Evolutionary conservation across 1,140 invertebrate genomes (phyloP), one percentile per base, ranked within the genome.

Genomic region (Dreissena polymorpha): DNA sequence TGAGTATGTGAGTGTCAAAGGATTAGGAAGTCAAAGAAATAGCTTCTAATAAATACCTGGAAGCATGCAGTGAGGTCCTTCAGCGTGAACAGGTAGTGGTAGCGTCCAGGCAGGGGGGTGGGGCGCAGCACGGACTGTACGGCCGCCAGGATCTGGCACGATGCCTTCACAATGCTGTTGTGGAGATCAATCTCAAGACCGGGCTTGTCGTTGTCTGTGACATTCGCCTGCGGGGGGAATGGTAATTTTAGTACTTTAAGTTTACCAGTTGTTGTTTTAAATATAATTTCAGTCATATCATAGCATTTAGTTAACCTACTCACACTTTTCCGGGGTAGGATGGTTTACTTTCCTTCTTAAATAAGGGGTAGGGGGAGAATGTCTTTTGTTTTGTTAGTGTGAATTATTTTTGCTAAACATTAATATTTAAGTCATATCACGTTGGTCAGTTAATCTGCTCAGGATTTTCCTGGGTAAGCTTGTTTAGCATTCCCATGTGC

Each of bases 51-150:
- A 8, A 14, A 63, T 86, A 93, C 92, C 90, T 93, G 92, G 86
- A 93, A 91, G 68, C 92, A 92, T n/a, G 86, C 91, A 23, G 89
- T 89, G 23, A 93, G 86, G 83, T 92, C 91, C 72, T 90, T 91
- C n/a, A 93, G 84, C 50, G 91, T 91, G 75, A 93, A 93, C 10
- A 92, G 85, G 83, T 93, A 93, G 83, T 93, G 92, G 57, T 87
- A 82, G 82, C 92, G 82, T 5, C 93, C 93, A 23, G 90, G 89
- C 83, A 92, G 90, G 12, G 90, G 88, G 39, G 89, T 90, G 14
- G 89, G 90, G 78, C 88, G 86, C 3, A 93, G 87, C 10, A 92
- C 91, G 72, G 82, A 85, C 82, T 92, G 91, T 23, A 92, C 83
- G 23, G 88, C 79, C 29, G 85, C 85, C 55, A 93, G 83, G 73